Conservation (phyloP, 2,113 vertebrate genomes). For the Poecilia latipinna region DNA sequence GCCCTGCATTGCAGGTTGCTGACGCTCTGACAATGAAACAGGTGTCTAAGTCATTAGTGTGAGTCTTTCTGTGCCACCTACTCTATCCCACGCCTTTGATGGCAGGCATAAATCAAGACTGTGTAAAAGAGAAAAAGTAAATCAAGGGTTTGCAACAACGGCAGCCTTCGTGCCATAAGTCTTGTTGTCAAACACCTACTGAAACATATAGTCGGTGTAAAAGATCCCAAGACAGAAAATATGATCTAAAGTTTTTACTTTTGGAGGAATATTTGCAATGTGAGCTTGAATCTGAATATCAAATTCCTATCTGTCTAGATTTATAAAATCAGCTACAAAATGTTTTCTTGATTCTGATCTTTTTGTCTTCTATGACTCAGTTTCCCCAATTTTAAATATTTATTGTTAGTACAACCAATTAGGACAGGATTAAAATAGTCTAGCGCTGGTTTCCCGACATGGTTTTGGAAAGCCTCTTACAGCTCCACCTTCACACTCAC, state of each 20-base stretch:
- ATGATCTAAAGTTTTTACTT: conserved; percentile 13
- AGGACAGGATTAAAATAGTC: no score
- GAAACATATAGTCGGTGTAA: not conserved
- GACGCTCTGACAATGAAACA: conserved; percentile 48
- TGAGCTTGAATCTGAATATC: conserved; percentile 23
- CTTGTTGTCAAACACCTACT: conserved; percentile 2
- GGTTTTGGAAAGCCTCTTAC: no score
- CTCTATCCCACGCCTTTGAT: conserved; percentile 39
- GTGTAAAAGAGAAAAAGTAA: conserved; percentile 27
- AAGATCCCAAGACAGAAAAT: not conserved
- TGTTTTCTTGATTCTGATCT: not conserved
- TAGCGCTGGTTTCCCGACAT: no score
- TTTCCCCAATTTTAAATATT: not conserved
- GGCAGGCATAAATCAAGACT: conserved; percentile 49
- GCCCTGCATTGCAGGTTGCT: conserved; percentile 40
- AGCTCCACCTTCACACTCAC: no score
- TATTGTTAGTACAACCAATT: no score
- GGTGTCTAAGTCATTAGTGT: conserved; percentile 50
- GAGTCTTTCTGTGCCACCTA: conserved; percentile 41
- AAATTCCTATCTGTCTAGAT: conserved; percentile 26
- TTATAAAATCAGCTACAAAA: conserved; percentile 52
- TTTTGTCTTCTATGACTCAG: not conserved
- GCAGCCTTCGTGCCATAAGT: not conserved
- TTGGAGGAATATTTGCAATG: conserved; percentile 29
- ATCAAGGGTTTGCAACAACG: conserved; percentile 17